Evolutionary conservation across 1,140 invertebrate species (phyloP).

Genomic region (Andrena cerasifolii): DNA sequence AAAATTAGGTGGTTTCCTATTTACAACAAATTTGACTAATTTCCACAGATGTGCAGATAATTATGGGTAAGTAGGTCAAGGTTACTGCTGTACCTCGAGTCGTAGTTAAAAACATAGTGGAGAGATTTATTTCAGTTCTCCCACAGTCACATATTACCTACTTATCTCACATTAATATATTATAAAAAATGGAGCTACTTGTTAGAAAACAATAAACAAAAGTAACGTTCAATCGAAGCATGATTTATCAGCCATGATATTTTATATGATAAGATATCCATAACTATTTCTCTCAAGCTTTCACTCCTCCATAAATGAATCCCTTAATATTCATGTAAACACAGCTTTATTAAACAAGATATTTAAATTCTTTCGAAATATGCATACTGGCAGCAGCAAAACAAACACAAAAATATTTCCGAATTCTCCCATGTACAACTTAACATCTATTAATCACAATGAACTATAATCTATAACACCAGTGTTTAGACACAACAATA

Average conservation of each 20-base stretch:
- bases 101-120: neutral
- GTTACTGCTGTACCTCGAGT: neutral
- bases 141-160: too few species aligned
- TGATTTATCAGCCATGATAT: too few species aligned
- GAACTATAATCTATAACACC: neutral
- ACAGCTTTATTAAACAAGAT: neutral
- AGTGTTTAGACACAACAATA: neutral
- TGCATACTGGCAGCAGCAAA: neutral
- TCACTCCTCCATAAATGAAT: neutral
- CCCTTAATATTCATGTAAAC: neutral
- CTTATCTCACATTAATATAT: too few species aligned
- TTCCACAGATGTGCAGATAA: neutral
- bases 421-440: neutral
- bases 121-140: neutral
- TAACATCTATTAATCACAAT: neutral
- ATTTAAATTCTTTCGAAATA: neutral
- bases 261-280: slow-evolving; percentile 1
- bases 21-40: neutral
- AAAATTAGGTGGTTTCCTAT: neutral
- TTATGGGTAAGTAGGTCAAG: slow-evolving; percentile 2
- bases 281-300: neutral
- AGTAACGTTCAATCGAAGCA: too few species aligned
- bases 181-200: too few species aligned
- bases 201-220: too few species aligned
- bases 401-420: too few species aligned